phyloP scores from a whole-genome alignment of 2,797 vertebrate genomes.

The Meda fulgida region DNA sequence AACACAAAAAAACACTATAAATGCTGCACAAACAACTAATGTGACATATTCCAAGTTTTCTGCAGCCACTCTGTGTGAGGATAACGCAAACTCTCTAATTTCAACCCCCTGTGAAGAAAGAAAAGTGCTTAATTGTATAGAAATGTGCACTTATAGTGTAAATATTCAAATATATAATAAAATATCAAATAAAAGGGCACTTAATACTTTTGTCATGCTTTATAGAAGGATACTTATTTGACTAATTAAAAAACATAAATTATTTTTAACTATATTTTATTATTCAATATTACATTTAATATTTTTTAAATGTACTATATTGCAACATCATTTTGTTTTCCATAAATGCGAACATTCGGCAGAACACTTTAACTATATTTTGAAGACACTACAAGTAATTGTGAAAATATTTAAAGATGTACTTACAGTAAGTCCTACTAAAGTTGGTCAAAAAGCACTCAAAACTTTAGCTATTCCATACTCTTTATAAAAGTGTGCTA shows the following conservation, averaged over 20 bases:
- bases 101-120: neutral
- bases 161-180: neutral
- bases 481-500: neutral
- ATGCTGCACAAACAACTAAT: neutral
- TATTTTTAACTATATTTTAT: neutral
- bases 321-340: neutral
- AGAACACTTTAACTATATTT: neutral
- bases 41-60: neutral
- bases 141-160: neutral
- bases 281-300: neutral
- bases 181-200: too few species aligned
- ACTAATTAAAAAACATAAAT: neutral
- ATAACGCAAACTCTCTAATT: too few species aligned
- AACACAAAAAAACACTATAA: neutral
- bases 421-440: neutral
- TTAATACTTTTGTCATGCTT: neutral
- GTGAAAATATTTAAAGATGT: neutral
- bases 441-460: neutral
- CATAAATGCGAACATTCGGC: neutral
- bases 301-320: neutral
- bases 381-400: neutral
- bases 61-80: neutral
- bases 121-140: neutral
- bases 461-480: neutral
- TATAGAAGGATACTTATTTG: neutral